phyloP scores from a whole-genome alignment of 2,113 vertebrate genomes.

The Ciconia boyciana region DNA sequence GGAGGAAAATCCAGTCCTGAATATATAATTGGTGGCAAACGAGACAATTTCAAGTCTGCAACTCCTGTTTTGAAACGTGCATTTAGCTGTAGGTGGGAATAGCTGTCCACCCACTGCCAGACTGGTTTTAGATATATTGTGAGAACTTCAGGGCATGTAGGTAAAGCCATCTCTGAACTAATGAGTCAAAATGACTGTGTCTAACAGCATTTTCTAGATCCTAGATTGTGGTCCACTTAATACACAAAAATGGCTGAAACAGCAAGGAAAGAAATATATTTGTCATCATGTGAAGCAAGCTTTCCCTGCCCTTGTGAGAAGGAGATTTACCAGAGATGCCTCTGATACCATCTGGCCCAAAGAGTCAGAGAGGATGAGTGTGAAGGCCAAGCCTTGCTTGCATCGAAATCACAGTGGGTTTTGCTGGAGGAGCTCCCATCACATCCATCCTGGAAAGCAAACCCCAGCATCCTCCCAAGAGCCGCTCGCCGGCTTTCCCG shows the following conservation, averaged over 20 bases:
- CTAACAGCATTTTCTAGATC: background rate
- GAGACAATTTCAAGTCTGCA: background rate
- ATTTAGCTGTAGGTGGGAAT: background rate
- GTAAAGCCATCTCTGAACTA: background rate
- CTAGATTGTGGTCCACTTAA: background rate
- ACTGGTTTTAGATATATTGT: background rate
- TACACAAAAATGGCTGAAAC: background rate
- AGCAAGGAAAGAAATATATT: background rate
- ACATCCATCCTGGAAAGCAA: background rate
- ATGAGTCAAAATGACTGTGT: background rate
- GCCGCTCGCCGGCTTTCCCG: accelerated
- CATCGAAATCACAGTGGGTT: background rate
- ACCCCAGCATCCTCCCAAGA: background rate
- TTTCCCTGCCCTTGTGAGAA: background rate
- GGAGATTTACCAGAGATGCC: background rate
- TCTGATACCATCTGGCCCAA: background rate
- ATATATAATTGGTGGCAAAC: background rate
- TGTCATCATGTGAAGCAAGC: background rate
- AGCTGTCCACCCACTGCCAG: background rate
- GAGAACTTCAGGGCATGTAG: background rate
- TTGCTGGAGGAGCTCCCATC: background rate
- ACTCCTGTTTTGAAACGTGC: background rate
- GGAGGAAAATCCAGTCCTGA: background rate
- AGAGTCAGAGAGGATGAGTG: background rate
- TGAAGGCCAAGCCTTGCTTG: background rate